These are phyloP conservation scores for Umimayanthus chanpuru DNA, from an alignment of 92 coral and sea anemone species.

Conservation along the genomic window DNA sequence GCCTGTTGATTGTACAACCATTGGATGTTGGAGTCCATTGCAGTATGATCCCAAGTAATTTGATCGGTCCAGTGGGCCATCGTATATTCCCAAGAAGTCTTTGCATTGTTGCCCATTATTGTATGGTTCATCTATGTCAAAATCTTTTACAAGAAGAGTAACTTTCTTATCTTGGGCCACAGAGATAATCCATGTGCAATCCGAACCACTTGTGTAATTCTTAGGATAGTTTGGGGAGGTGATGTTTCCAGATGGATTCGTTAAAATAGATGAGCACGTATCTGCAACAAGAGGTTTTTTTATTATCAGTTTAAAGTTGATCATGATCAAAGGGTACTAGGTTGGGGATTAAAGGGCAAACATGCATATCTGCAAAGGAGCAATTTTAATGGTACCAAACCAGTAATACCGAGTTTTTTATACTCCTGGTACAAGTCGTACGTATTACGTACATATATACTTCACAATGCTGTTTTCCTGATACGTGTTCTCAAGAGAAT, in stretches of 20 bases:
- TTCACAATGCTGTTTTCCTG: too few species aligned
- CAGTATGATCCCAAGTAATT: background rate
- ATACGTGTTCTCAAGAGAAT: too few species aligned
- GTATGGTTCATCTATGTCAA: background rate
- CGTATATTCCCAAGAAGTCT: constrained; percentile 6
- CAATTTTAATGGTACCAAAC: too few species aligned
- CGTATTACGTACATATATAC: too few species aligned
- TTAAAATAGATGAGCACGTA: constrained; percentile 4
- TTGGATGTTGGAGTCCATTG: constrained; percentile 16
- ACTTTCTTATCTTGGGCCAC: background rate
- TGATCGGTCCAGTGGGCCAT: constrained; percentile 32
- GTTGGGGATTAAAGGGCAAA: too few species aligned
- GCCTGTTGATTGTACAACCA: background rate
- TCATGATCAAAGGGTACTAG: background rate
- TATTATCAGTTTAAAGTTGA: background rate
- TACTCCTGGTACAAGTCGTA: too few species aligned
- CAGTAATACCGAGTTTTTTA: too few species aligned
- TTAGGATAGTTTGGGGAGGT: constrained; percentile 29
- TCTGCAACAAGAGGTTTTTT: background rate
- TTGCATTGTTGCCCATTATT: background rate
- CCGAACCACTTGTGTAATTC: background rate
- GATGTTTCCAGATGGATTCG: constrained; percentile 19
- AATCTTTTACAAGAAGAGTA: constrained; percentile 15
- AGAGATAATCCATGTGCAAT: constrained; percentile 38
- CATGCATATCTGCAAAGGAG: too few species aligned